A percentile compares a stretch with the other conserved stretches of the same genome.
These are phyloP conservation scores for Plodia interpunctella DNA, from an alignment of 1,140 invertebrate genomes.

Conservation along the genomic window DNA sequence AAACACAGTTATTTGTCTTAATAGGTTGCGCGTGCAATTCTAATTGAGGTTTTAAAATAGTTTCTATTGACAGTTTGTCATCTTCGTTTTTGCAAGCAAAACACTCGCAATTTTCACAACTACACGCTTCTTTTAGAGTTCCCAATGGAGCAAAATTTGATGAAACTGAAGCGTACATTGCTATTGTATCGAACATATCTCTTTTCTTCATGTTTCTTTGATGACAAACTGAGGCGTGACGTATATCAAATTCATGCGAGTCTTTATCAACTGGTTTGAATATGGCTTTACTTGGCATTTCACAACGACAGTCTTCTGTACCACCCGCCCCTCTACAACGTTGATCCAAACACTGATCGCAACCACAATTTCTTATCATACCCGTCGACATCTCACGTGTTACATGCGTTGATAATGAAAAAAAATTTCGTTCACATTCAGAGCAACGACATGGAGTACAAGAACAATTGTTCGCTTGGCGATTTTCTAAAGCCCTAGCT, in stretches of 20 bases:
- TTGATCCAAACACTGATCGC: constrained; percentile 32
- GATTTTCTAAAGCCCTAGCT: background rate
- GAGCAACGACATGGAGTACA: constrained; percentile 43
- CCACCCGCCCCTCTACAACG: constrained; percentile 24
- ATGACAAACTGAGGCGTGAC: constrained; percentile 14
- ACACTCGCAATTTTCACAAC: constrained; percentile 33
- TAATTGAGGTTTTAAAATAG: constrained; percentile 11
- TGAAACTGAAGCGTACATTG: constrained; percentile 23
- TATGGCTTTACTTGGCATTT: constrained; percentile 25
- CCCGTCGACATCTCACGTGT: constrained; percentile 35
- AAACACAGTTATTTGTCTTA: constrained; percentile 11
- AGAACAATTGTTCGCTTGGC: constrained; percentile 24
- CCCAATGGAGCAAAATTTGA: constrained; percentile 8
- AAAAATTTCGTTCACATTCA: constrained; percentile 39
- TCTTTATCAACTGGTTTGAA: constrained; percentile 34
- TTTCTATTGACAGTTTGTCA: constrained; percentile 3
- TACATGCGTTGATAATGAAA: constrained; percentile 21
- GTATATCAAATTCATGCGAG: constrained; percentile 39
- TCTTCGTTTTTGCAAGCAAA: constrained; percentile 31
- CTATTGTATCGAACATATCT: constrained; percentile 14
- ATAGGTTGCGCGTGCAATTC: constrained; percentile 14
- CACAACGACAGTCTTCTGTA: constrained; percentile 31
- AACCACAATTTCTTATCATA: constrained; percentile 30
- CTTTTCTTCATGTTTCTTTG: background rate
- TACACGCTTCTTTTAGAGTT: constrained; percentile 15